A percentile compares a stretch with the other conserved stretches of the same genome.
phyloP scores from a whole-genome alignment of 2,797 vertebrate genomes.

The Scolopax rusticola region DNA sequence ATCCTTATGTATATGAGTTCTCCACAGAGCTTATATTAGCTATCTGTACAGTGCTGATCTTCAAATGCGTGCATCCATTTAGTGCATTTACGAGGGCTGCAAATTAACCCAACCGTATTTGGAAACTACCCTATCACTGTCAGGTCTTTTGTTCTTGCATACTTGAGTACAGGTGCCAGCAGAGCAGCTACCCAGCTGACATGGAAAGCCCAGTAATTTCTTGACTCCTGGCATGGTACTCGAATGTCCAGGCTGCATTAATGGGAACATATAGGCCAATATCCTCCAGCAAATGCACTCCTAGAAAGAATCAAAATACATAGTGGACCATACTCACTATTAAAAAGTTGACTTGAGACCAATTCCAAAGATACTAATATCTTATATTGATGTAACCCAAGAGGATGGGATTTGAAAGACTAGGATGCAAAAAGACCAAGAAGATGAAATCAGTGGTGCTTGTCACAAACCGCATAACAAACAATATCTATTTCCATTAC shows the following conservation, averaged over 20 bases:
- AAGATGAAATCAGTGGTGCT: background rate
- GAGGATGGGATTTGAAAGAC: background rate
- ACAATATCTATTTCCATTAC: background rate
- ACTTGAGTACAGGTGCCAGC: background rate
- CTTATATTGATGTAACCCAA: background rate
- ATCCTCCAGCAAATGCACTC: background rate
- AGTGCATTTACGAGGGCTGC: background rate
- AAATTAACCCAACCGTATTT: background rate
- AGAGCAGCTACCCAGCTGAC: background rate
- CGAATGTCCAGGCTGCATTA: background rate
- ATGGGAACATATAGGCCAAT: background rate
- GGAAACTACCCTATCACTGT: background rate
- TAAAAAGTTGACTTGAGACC: background rate
- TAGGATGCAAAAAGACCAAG: background rate
- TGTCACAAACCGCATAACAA: background rate
- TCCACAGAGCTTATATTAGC: background rate
- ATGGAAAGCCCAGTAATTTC: background rate
- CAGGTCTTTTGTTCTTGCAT: background rate
- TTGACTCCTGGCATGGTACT: background rate
- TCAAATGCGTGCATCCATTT: background rate
- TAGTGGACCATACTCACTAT: background rate
- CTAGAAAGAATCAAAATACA: background rate
- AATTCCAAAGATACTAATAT: background rate
- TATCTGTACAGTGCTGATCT: background rate
- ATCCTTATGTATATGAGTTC: background rate